phyloP scores from a whole-genome alignment of 1,140 invertebrate genomes.

The Solenopsis fugax region DNA sequence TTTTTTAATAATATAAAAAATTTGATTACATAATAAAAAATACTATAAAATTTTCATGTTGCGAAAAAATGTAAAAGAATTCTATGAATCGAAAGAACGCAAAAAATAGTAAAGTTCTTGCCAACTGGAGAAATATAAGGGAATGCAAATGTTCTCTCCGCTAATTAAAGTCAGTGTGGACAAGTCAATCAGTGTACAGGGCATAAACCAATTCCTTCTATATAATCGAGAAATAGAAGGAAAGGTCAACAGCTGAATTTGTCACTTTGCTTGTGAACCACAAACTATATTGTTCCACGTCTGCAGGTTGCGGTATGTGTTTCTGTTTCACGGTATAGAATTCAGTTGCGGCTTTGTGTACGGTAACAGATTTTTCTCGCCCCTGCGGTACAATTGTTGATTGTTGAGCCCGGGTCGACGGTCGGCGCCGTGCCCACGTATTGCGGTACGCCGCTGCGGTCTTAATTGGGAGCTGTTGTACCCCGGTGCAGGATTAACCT shows the following conservation, averaged over 20 bases:
- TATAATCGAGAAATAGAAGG: slow-evolving; percentile 2
- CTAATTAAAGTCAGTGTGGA: not conserved
- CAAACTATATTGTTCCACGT: not conserved
- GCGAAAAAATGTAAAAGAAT: not conserved
- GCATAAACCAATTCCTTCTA: not conserved
- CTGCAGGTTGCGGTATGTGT: not conserved
- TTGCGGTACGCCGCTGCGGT: slow-evolving; percentile 54
- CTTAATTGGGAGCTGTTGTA: slow-evolving; percentile 50
- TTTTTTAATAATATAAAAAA: not conserved
- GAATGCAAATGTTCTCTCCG: not conserved
- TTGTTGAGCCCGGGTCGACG: slow-evolving; percentile 29
- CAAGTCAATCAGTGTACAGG: not conserved
- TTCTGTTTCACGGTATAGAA: not conserved
- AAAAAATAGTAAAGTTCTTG: not conserved
- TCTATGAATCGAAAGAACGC: not conserved
- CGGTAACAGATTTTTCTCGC: slow-evolving; percentile 30
- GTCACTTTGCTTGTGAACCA: not conserved
- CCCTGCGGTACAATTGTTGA: slow-evolving; percentile 29
- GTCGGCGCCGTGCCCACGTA: slow-evolving; percentile 11
- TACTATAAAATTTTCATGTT: not conserved
- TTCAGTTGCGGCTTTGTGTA: slow-evolving; percentile 29
- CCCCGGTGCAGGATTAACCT: slow-evolving; percentile 62
- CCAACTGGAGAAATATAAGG: not conserved
- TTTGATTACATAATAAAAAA: not conserved
- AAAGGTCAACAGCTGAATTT: slow-evolving; percentile 5